A percentile compares a stretch with the other conserved stretches of the same genome.
phyloP scores from a whole-genome alignment of 53 echinoderm and acorn worm genomes.

The Mesocentrotus franciscanus region DNA sequence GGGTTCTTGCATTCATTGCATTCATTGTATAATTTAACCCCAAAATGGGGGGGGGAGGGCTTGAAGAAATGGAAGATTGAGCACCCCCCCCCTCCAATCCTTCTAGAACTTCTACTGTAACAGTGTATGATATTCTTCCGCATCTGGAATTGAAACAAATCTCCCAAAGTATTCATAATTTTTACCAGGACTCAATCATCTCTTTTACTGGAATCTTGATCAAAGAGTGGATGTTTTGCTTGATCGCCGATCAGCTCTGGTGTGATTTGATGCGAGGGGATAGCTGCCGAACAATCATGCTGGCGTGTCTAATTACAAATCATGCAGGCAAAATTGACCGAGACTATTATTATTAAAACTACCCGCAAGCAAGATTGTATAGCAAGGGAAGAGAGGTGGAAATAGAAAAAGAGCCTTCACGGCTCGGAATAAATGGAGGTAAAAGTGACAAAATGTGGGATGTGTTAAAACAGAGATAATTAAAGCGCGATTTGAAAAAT shows the following conservation, averaged over 20 bases:
- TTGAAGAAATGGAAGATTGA: too few species aligned
- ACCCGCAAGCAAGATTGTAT: background rate
- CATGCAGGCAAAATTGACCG: background rate
- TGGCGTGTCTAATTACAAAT: slow-evolving; percentile 31
- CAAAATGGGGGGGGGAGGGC: too few species aligned
- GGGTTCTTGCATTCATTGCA: too few species aligned
- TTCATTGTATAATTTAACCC: too few species aligned
- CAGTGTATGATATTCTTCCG: too few species aligned
- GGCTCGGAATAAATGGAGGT: background rate
- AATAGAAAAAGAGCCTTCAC: background rate
- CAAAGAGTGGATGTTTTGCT: background rate
- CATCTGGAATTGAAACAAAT: too few species aligned
- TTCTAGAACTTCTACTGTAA: too few species aligned
- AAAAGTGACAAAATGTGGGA: background rate
- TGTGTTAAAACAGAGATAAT: background rate
- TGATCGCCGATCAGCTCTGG: background rate
- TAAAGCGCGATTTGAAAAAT: background rate
- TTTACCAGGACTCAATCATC: too few species aligned
- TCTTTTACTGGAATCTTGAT: background rate
- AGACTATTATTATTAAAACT: background rate
- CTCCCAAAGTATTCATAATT: too few species aligned
- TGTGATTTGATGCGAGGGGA: slow-evolving; percentile 3
- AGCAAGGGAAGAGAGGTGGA: background rate
- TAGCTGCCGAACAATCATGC: background rate
- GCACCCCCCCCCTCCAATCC: too few species aligned